Evolutionary conservation across 2,797 vertebrate genomes (phyloP).

Genomic region (Ara ararauna): DNA sequence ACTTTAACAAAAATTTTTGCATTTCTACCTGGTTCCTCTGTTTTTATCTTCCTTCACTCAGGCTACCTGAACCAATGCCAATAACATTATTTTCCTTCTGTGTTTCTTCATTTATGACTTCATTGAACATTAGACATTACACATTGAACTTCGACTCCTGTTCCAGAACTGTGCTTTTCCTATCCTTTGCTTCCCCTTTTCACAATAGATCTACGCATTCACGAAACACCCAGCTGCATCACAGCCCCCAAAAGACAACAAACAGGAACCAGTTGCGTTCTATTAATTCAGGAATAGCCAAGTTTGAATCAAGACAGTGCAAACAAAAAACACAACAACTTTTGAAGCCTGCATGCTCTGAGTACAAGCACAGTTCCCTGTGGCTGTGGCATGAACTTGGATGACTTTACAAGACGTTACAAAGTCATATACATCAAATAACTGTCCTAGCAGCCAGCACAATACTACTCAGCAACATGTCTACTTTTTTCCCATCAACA

Average conservation of each 20-base stretch:
- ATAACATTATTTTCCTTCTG: neutral
- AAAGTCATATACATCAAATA: neutral
- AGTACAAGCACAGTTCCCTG: neutral
- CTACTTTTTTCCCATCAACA: neutral
- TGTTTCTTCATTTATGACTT: neutral
- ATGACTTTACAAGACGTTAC: neutral
- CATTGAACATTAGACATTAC: neutral
- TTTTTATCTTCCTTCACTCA: neutral
- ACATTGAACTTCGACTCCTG: neutral
- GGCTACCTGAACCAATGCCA: neutral
- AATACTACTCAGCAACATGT: neutral
- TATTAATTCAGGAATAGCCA: neutral
- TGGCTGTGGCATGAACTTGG: neutral
- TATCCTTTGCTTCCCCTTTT: neutral
- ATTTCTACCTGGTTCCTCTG: neutral
- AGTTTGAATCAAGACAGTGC: neutral
- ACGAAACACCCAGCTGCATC: fast-evolving
- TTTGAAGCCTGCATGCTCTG: neutral
- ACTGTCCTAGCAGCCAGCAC: neutral
- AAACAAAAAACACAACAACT: fast-evolving
- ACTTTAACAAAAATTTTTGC: neutral
- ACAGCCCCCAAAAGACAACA: neutral
- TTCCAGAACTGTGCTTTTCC: neutral
- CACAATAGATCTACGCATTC: fast-evolving
- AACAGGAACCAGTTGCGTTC: neutral